phyloP scores from a whole-genome alignment of 2,113 vertebrate genomes.

The Elgaria multicarinata region DNA sequence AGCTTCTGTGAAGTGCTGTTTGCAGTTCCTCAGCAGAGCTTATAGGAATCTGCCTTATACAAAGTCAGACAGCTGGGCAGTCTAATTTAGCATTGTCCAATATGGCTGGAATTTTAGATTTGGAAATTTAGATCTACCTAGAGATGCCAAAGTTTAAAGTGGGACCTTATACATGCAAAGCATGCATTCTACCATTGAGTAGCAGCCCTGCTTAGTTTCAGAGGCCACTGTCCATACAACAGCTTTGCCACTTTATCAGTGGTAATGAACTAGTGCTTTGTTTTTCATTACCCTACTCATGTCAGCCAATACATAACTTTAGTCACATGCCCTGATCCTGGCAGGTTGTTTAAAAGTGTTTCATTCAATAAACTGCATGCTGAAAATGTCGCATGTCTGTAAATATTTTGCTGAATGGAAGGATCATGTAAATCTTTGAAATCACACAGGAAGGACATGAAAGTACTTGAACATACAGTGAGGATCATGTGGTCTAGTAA shows the following conservation, averaged over 20 bases:
- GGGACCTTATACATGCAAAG: neutral
- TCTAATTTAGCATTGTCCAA: neutral
- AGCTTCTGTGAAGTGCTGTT: slow-evolving; percentile 14
- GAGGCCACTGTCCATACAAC: neutral
- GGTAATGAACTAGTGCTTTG: neutral
- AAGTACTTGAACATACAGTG: neutral
- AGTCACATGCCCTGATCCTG: neutral
- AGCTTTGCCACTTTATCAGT: neutral
- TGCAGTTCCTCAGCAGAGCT: slow-evolving; percentile 11
- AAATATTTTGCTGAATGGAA: neutral
- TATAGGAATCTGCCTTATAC: neutral
- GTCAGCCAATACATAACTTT: neutral
- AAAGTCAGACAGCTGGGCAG: neutral
- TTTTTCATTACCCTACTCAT: neutral
- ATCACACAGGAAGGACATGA: neutral
- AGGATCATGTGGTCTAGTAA: neutral
- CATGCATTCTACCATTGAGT: neutral
- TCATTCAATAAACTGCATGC: neutral
- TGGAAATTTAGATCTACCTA: neutral
- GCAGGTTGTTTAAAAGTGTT: neutral
- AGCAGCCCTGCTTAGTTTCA: neutral
- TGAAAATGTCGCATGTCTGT: neutral
- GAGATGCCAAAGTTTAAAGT: neutral
- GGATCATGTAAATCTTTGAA: neutral
- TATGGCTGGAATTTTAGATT: neutral